Conservation (phyloP, 2,113 vertebrate species). For the Orthonyx spaldingii region DNA sequence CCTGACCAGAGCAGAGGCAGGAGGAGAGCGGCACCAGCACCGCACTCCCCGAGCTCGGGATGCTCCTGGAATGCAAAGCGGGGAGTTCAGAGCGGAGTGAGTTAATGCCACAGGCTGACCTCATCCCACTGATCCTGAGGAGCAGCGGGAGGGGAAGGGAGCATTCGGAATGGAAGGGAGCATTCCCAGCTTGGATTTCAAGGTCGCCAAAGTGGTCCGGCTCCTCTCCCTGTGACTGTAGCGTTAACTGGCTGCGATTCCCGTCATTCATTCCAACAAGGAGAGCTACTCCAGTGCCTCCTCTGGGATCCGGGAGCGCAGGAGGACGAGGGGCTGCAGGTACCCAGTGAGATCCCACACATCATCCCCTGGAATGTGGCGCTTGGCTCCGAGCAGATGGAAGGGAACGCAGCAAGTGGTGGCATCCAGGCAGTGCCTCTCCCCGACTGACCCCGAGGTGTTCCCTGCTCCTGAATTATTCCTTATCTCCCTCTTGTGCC, state of each 20-base stretch:
- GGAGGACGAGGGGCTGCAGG: background rate
- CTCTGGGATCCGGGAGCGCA: background rate
- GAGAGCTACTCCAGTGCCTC: background rate
- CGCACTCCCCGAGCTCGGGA: background rate
- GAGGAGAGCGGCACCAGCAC: background rate
- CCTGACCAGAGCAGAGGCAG: constrained; percentile 14
- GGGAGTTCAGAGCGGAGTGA: constrained; percentile 22
- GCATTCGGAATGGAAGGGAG: too few species aligned
- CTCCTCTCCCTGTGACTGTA: background rate
- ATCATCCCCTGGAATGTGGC: too few species aligned
- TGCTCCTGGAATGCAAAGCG: background rate
- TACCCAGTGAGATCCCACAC: background rate
- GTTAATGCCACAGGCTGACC: background rate
- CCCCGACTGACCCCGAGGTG: background rate
- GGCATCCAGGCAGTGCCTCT: background rate
- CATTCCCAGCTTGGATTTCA: background rate
- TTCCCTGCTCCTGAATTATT: background rate
- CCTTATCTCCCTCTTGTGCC: background rate
- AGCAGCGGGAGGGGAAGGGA: background rate
- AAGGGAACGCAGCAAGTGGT: background rate
- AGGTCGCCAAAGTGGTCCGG: background rate
- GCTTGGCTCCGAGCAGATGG: background rate
- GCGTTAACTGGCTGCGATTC: background rate
- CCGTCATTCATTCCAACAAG: background rate
- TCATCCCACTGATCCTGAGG: background rate